Percentiles rank a stretch among this genome's conserved stretches.
Evolutionary conservation across 2,113 vertebrate genomes (phyloP).

Genomic region (Steatornis caripensis): DNA sequence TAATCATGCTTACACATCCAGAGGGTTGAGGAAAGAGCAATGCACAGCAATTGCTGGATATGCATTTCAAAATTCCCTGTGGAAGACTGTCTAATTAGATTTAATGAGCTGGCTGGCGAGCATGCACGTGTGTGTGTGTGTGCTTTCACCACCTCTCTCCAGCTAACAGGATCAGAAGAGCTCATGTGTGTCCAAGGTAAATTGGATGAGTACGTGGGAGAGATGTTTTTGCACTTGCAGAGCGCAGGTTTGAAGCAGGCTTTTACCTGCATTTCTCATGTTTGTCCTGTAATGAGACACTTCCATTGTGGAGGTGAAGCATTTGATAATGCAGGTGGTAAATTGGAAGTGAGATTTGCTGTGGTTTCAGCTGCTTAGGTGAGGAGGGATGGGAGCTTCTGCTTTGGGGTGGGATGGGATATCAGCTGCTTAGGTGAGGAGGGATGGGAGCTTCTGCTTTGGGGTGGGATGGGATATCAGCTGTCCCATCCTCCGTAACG

Average conservation of each 20-base stretch:
- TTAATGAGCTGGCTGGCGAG: constrained; percentile 30
- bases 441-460: too few species aligned
- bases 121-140: neutral
- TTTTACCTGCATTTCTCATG: neutral
- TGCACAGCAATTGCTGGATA: constrained; percentile 6
- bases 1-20: neutral
- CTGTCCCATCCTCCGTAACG: neutral
- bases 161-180: constrained; percentile 5
- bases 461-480: too few species aligned
- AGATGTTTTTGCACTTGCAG: neutral
- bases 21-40: constrained; percentile 5
- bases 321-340: neutral
- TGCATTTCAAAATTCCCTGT: constrained; percentile 16
- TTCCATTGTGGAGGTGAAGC: neutral
- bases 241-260: neutral
- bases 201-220: neutral
- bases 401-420: too few species aligned
- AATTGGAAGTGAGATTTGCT: neutral
- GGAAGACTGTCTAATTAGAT: constrained; percentile 38
- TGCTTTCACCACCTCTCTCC: neutral
- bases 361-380: neutral
- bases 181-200: neutral
- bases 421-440: too few species aligned
- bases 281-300: neutral
- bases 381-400: neutral